A percentile compares a stretch with the other conserved stretches of the same genome.
Conservation (phyloP, 2,113 vertebrate genomes). For the Polypterus bichir region DNA sequence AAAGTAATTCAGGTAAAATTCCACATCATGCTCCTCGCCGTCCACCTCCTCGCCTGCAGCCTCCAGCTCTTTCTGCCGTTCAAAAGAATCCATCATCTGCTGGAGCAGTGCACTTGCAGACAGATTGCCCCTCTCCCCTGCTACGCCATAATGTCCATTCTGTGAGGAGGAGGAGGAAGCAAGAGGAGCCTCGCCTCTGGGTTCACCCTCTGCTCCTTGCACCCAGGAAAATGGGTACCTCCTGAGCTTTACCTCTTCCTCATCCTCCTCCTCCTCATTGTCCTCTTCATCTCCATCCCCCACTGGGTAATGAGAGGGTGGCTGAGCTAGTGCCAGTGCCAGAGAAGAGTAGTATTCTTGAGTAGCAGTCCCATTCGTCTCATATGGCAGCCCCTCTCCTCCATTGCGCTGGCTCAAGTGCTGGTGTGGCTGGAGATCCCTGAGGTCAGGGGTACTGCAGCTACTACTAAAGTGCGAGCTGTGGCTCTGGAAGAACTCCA, state of each 20-base stretch:
- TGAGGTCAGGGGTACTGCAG: constrained; percentile 63
- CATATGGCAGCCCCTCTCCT: constrained; percentile 10
- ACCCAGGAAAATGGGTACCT: not conserved
- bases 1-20: constrained; percentile 98
- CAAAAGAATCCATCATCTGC: constrained; percentile 85
- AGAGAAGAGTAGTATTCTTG: constrained; percentile 48
- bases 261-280: constrained; percentile 56
- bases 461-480: constrained; percentile 59
- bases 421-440: constrained; percentile 53
- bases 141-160: constrained; percentile 66
- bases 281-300: constrained; percentile 72
- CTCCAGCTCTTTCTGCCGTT: constrained; percentile 43
- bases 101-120: constrained; percentile 84
- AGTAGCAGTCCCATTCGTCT: constrained; percentile 43
- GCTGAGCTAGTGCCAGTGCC: constrained; percentile 38
- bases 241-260: constrained; percentile 1
- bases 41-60: constrained; percentile 55
- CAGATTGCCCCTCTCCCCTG: constrained; percentile 40
- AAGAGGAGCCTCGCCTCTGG: constrained; percentile 28
- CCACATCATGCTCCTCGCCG: constrained; percentile 80
- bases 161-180: constrained; percentile 61
- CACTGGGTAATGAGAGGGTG: constrained; percentile 46
- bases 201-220: constrained; percentile 14
- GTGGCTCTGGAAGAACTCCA: constrained; percentile 87
- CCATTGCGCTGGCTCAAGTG: constrained; percentile 60